Evolutionary conservation across 2,113 vertebrate genomes (phyloP).

Genomic region (Labeo catla): DNA sequence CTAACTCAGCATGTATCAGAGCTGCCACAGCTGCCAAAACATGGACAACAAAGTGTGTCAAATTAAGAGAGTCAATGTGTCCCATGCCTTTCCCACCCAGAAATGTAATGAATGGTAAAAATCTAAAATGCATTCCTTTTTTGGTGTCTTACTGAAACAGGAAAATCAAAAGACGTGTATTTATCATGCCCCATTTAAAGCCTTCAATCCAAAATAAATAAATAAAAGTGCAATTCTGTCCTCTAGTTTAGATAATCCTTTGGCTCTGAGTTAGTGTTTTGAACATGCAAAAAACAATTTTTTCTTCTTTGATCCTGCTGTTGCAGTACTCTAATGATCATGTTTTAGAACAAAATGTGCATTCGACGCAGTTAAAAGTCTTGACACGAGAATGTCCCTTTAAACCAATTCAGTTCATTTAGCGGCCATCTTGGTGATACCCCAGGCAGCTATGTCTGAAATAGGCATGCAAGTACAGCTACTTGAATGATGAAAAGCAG

Average conservation of each 20-base stretch:
- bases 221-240: not conserved
- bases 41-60: not conserved
- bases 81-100: not conserved
- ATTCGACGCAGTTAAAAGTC: not conserved
- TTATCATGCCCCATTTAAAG: conserved; percentile 3
- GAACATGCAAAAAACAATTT: not conserved
- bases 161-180: not conserved
- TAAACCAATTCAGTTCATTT: not conserved
- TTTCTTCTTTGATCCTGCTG: conserved; percentile 6
- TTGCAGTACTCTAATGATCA: conserved; percentile 1
- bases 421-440: not conserved
- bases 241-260: conserved; percentile 18
- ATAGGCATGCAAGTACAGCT: not conserved
- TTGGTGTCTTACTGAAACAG: not conserved
- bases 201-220: not conserved
- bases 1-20: not conserved
- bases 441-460: not conserved
- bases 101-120: not conserved
- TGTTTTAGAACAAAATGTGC: not conserved
- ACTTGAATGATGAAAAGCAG: not conserved
- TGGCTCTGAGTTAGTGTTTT: not conserved
- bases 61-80: not conserved
- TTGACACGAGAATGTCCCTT: not conserved
- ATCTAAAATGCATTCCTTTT: not conserved
- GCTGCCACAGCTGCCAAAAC: conserved; percentile 2